A percentile compares a stretch with the other conserved stretches of the same genome.
These are phyloP conservation scores for Odocoileus hemionus DNA, from an alignment of 2,113 vertebrate genomes.

Conservation along the genomic window DNA sequence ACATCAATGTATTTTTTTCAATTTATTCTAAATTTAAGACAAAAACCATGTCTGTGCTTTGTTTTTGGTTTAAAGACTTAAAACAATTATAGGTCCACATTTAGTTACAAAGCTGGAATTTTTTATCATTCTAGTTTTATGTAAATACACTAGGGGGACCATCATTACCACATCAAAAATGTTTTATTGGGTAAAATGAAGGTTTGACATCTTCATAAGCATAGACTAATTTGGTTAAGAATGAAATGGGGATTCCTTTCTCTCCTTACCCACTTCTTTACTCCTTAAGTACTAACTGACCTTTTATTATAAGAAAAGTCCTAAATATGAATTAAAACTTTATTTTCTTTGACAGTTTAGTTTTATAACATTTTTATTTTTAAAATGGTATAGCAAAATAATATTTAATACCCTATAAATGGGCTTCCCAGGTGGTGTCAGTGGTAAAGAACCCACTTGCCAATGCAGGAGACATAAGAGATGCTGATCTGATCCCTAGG, in stretches of 20 bases:
- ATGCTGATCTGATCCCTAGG: not conserved
- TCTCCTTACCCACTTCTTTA: not conserved
- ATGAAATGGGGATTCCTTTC: not conserved
- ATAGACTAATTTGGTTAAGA: conserved; percentile 49
- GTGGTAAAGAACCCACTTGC: not conserved
- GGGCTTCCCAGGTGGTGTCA: not conserved
- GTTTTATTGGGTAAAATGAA: conserved; percentile 59
- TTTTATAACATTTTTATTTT: conserved; percentile 19
- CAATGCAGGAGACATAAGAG: not conserved
- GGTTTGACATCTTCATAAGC: conserved; percentile 54
- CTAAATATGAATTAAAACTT: conserved; percentile 16
- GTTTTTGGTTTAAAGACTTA: conserved; percentile 51
- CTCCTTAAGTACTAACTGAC: not conserved
- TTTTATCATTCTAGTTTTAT: conserved; percentile 13
- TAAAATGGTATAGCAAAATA: not conserved
- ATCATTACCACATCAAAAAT: conserved; percentile 45
- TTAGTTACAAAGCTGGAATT: conserved; percentile 1
- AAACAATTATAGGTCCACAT: conserved; percentile 43
- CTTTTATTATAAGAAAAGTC: not conserved
- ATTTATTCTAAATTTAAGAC: conserved; percentile 70
- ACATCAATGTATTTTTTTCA: conserved; percentile 65
- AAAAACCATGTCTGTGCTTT: conserved; percentile 46
- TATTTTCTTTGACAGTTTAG: conserved; percentile 2
- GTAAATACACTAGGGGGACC: conserved; percentile 46
- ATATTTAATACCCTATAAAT: not conserved